A percentile compares a stretch with the other conserved stretches of the same genome.
phyloP scores from a whole-genome alignment of 2,888 invertebrate genomes.

The Quadroppia sp. region DNA sequence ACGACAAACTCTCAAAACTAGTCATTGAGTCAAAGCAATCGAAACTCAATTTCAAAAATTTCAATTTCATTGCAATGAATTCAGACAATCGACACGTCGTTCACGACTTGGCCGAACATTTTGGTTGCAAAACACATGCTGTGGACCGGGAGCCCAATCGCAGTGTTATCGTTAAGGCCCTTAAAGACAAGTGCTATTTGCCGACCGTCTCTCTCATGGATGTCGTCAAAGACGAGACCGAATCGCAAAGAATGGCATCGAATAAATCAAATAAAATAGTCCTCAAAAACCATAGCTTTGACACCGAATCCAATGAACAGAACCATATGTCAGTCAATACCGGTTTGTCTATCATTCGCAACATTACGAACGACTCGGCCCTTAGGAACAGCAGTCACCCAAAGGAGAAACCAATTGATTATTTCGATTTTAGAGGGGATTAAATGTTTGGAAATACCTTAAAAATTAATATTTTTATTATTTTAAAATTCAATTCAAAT shows the following conservation, averaged over 20 bases:
- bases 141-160: conserved; percentile 93
- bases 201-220: conserved; percentile 16
- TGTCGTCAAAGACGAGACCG: conserved; percentile 11
- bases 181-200: conserved; percentile 51
- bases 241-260: conserved; percentile 47
- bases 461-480: no score
- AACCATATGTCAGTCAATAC: not conserved
- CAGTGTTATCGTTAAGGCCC: conserved; percentile 88
- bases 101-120: conserved; percentile 90
- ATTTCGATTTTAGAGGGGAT: conserved; percentile 4
- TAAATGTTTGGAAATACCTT: no score
- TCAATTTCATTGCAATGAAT: conserved; percentile 90
- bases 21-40: conserved; percentile 63
- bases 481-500: no score
- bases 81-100: conserved; percentile 84
- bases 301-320: not conserved
- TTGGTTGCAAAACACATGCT: conserved; percentile 87
- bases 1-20: conserved; percentile 75
- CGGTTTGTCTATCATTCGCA: not conserved
- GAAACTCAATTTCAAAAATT: conserved; percentile 50
- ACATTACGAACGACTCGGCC: not conserved
- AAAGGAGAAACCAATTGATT: not conserved
- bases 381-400: not conserved
- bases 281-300: not conserved
- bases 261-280: conserved; percentile 1